Base-by-base conservation (phyloP, 2,113 vertebrate species). In the Podocnemis expansa region DNA sequence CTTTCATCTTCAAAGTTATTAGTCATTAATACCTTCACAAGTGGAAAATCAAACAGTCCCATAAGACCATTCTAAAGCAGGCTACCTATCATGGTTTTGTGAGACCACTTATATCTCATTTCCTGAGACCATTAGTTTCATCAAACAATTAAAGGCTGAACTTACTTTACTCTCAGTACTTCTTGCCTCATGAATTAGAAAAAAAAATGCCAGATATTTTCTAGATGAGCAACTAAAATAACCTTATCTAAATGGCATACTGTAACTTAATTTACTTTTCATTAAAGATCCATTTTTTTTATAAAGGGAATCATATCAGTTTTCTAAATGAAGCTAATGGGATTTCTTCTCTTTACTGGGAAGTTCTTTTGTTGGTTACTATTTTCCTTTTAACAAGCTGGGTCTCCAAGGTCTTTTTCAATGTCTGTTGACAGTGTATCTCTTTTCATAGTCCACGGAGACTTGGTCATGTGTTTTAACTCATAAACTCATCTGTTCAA, bases 11-110 rank as follows among this genome's bases (percentile, higher is more conserved):
- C n/a, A 24, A 95, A 95, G 78, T 60, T 24, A 4, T 90, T 94
- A 78, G 12, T 85, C 90, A 88, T 13, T 83, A 80, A 84, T 84
- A 80, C 19, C 17, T 67, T 96, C 84, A 87, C 8, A 13, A 89
- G 54, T 55, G 51, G 87, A 87, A 95, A 95, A 95, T 94, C 38
- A 85, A 82, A 55, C 87, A 76, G 54, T 67, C 85, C 89, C 78
- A 63, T 47, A 90, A 93, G 55, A 87, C 84, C 1, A 5, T 60
- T 11, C 14, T 91, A 83, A 85, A 95, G 34, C 43, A 82, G 52
- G 88, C 86, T 82, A 22, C 52, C 75, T 95, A 87, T 96, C 58
- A 76, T n/a, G 85, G 31, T 49, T 75, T 3, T 25, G 45, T 80
- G 89, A 49, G 58, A 34, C 24, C 86, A 67, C 55, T 21, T 31